Base-by-base conservation (phyloP, 2,888 invertebrate species). In the Operophtera brumata region DNA sequence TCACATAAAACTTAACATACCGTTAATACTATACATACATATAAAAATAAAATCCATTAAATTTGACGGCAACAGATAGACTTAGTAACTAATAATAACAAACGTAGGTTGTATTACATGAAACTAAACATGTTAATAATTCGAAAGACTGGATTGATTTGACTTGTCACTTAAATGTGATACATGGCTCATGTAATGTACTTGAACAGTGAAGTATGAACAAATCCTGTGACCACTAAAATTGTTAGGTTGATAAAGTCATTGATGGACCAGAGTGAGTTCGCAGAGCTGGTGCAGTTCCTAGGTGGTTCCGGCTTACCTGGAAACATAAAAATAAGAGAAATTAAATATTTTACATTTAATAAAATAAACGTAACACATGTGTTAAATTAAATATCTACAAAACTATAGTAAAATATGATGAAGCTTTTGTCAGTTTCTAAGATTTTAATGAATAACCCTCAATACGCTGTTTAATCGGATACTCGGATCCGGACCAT, bases 1-100 rank as follows among this genome's bases (percentile, higher is more conserved):
- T 86, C 59, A 80, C 85, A 86, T 86, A 86, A 59, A 86, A 86
- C 73, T 86, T 85, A 86, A 75, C 76, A 78, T 78, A 77, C 77
- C 68, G 64, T 70, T 72, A 67, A 77, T 75, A 75, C 76, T 73
- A 81, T 80, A 62, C 52, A 64, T 65, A 65, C 56, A 20, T 20
- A 20, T 20, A 20, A 65, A 62, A 65, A 65, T 62, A 61, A 83
- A 81, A 81, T 82, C 82, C 73, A 73, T 75, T 75, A 76, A 66
- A 72, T 77, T 77, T 77, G 70, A 77, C 74, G 74, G 76, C 78
- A 81, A 82, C 66, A 67, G 59, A 79, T 76, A 61, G 37, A 62
- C 57, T 60, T 63, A 57, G 61, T 65, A 65, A 71, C 67, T 69
- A 72, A 50, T 54, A 57, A 61, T 70, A 71, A 71, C 62, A 67